Base-by-base conservation (phyloP, 1,140 invertebrate genomes). In the Acromyrmex heyeri region DNA sequence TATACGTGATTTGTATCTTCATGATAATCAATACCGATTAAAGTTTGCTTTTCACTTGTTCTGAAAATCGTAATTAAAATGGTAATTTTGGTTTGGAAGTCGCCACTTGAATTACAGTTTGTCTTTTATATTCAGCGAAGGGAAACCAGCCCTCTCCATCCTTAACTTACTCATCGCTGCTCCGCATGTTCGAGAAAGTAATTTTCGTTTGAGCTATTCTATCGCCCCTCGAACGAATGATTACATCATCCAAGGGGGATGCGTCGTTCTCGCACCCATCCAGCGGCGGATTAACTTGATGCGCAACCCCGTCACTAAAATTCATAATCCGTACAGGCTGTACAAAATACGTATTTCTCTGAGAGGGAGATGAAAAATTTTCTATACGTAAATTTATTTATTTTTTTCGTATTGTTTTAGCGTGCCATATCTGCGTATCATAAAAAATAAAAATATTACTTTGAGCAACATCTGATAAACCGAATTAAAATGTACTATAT, bases 201-300 rank as follows among this genome's bases (percentile, higher is more conserved):
- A 87, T 91, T 92, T 90, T 92, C 90, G 83, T 91, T 90, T 88
- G 76, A 86, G 82, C 89, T 88, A 88, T 91, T 91, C 88, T 90
- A 91, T 90, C 88, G 61, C 89, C 81, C 89, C 88, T 88, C 90
- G 88, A 92, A 90, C 91, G 91, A 92, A 92, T 91, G 91, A 92
- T 92, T 92, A 92, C 91, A 92, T 92, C 91, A 92, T 90, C 90
- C 88, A 76, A 62, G 55, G 86, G 88, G 89, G 86, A 86, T 82
- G 89, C 88, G 65, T 90, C 89, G 85, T 88, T 86, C 89, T 88
- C 89, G 88, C 86, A 79, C 86, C 79, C 79, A 70, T 27, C 70
- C 62, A 90, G 86, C 78, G 86, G 76, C 81, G 89, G 86, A 90
- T 90, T 90, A 90, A 90, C 86, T 90, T 86, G 88, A 90, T 90